Conservation (phyloP, 2,113 vertebrate species). For the Panthera leo region DNA sequence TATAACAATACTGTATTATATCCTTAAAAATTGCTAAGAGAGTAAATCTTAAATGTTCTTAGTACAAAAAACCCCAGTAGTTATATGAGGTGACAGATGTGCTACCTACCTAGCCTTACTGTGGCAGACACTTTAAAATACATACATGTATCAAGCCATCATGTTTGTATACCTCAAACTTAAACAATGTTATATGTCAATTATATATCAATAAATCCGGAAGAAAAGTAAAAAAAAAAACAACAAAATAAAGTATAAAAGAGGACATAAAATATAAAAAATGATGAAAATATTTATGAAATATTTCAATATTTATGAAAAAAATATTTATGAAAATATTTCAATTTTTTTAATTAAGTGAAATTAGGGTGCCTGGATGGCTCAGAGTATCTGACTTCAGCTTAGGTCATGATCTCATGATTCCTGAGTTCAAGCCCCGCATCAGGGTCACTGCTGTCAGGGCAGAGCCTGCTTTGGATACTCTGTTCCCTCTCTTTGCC, state of each 20-base stretch:
- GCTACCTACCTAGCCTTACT: not conserved
- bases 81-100: not conserved
- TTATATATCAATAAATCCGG: not conserved
- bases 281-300: constrained; percentile 24
- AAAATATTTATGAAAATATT: not conserved
- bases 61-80: not conserved
- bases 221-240: not conserved
- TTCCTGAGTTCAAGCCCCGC: too few relatives aligned
- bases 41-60: not conserved
- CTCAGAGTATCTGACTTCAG: too few relatives aligned
- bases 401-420: too few relatives aligned
- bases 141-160: not conserved
- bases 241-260: not conserved
- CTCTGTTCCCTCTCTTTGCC: too few relatives aligned
- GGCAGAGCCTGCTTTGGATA: too few relatives aligned
- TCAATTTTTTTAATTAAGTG: not conserved
- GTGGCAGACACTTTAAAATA: not conserved
- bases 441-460: too few relatives aligned
- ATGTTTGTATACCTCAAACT: not conserved
- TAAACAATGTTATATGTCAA: not conserved
- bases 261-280: not conserved
- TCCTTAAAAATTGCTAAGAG: not conserved
- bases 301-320: not conserved
- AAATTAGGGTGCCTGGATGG: not conserved
- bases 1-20: not conserved